Base-by-base conservation (phyloP, 2,797 vertebrate species). In the Macrochelys suwanniensis region DNA sequence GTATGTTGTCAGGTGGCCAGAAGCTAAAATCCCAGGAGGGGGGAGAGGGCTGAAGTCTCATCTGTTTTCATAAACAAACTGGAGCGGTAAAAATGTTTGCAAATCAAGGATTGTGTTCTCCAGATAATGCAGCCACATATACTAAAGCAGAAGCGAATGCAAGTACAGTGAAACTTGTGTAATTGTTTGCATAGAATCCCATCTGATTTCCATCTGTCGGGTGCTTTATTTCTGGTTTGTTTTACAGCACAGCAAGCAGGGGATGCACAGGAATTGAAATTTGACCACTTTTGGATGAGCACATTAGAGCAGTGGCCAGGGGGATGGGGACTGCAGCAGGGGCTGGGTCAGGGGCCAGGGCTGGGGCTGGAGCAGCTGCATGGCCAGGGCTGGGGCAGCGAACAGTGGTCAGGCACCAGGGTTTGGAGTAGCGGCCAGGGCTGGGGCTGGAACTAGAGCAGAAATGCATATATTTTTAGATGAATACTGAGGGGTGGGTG, bases 341-440 rank as follows among this genome's bases (percentile, higher is more conserved):
- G 25, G 10, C 4, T 26, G 25, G 25, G 25, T 25, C 54, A 56
- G 11, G 2, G 25, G 9, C 21, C 25, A 56, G 54, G 54, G 11
- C 25, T 5, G 10, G 56, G 26, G 56, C 25, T 57, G 56, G 28
- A 59, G 57, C 57, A 28, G 28, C 31, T 59, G 28, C 57, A 15
- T 59, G 28, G 12, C 12, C 25, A 57, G 56, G 11, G 11, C 56
- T 26, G 13, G 28, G 12, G 28, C 12, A 31, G 57, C 1, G 6
- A 54, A 54, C 2, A 0, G 21, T 54, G 53, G 53, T 54, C 21
- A 25, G 53, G 1, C 4, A 1, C 59, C 59, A 7, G 6, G 31
- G 59, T 6, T 6, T 61, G 59, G 53, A 54, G 53, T 23, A 23
- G 21, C 3, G 8, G 13, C 59, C 59, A 31, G 13, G 13, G 31